Evolutionary conservation across 2,888 invertebrate genomes (phyloP).

Genomic region (Scaptomyza parva): DNA sequence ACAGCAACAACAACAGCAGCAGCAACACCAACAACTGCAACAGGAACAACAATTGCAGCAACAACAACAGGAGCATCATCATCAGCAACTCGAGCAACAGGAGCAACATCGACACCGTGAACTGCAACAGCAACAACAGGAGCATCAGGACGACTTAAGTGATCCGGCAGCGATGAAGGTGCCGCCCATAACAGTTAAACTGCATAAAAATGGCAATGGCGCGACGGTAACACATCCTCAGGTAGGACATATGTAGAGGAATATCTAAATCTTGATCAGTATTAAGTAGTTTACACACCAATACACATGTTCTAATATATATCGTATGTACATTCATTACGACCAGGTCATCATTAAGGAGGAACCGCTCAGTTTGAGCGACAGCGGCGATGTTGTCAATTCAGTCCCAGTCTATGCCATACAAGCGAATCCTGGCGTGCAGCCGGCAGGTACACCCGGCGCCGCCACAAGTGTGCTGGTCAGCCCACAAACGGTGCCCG

Average conservation of each 20-base stretch:
- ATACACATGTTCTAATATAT: background rate
- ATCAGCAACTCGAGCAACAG: conserved; percentile 64
- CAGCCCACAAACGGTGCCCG: conserved; percentile 65
- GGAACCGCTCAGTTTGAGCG: conserved; percentile 79
- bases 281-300: too few species aligned
- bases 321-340: background rate
- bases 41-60: conserved; percentile 65
- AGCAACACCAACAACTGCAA: conserved; percentile 65
- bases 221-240: conserved; percentile 79
- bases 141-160: conserved; percentile 59
- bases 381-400: conserved; percentile 70
- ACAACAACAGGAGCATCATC: conserved; percentile 58
- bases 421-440: conserved; percentile 74
- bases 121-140: conserved; percentile 63
- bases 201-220: conserved; percentile 81
- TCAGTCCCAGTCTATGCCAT: conserved; percentile 82
- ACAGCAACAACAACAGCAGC: conserved; percentile 70
- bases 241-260: conserved; percentile 41
- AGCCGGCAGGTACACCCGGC: conserved; percentile 50
- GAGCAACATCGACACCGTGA: conserved; percentile 63
- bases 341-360: conserved; percentile 82
- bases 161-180: conserved; percentile 78
- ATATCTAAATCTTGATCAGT: background rate
- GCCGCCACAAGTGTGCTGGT: conserved; percentile 65
- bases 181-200: conserved; percentile 83